Conservation (phyloP, 2,888 invertebrate genomes). For the Caenorhabditis sp. region DNA sequence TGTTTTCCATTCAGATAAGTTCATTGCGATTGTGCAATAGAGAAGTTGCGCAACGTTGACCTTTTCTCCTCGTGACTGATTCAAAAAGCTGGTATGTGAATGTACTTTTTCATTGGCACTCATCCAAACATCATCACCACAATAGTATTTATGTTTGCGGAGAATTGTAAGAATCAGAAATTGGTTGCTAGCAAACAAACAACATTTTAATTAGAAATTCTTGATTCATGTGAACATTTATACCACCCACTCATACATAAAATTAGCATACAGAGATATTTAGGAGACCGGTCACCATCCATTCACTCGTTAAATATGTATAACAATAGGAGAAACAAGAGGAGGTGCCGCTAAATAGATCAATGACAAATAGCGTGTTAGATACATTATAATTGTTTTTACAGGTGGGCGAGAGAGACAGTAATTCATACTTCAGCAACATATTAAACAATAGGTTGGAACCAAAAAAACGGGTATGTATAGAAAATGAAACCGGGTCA, state of each 20-base stretch:
- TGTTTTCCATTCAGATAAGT: background rate
- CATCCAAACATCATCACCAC: background rate
- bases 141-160: background rate
- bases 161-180: background rate
- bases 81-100: background rate
- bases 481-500: no score
- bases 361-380: background rate
- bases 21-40: background rate
- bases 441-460: no score
- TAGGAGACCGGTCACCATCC: background rate
- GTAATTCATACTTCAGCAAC: background rate
- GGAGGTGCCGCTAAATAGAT: background rate
- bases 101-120: background rate
- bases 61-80: background rate
- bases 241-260: background rate
- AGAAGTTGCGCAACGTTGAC: background rate
- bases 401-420: background rate
- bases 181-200: no score
- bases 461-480: no score
- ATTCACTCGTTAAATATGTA: background rate
- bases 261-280: background rate
- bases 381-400: background rate
- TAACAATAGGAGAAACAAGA: background rate
- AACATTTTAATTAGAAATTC: background rate
- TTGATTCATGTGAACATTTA: background rate